Evolutionary conservation across 2,797 vertebrate genomes (phyloP), one percentile per base, ranked within the genome.

Genomic region (Caiman crocodilus): DNA sequence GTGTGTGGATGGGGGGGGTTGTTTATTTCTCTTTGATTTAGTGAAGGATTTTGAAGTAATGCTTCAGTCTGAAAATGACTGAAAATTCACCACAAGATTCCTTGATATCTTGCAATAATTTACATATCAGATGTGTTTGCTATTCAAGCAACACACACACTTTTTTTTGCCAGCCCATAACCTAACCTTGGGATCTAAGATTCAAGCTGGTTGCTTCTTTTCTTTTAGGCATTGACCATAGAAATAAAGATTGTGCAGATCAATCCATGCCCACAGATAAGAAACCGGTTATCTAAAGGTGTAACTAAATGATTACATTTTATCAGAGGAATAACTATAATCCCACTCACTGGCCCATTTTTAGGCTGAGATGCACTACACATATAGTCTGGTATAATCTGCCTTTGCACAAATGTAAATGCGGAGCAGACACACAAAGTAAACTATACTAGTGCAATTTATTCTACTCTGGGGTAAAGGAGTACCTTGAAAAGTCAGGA

Each of bases 101-200:
- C 90, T 5, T 89, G 23, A 2, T 2, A 78, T 92, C 73, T 93
- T 56, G 61, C 75, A 91, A 91, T 88, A 90, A 91, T 89, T 94
- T 92, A 73, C 85, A 4, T 88, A 87, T 92, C 85, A 92, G 89
- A 76, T 90, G 50, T 84, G 69, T 1, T 2, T 86, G 84, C 81
- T 84, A 59, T 71, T 92, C 74, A 67, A 87, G 64, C 28, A 96
- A 95, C 94, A 96, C 94, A 50, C 42, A 73, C 15, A 21, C 5
- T 73, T 13, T 73, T 6, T 25, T 73, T 73, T 73, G 35, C 35
- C 69, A 50, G 23, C 12, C 23, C 14, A 14, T 73, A 50, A 73
- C 35, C 23, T 71, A 35, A 95, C 94, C 65, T 59, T 93, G 82
- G 76, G 67, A 94, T 93, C 64, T 91, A 81, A 87, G 55, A 61